Conservation (phyloP, 2,888 invertebrate species). For the Sepioteuthis lessoniana region DNA sequence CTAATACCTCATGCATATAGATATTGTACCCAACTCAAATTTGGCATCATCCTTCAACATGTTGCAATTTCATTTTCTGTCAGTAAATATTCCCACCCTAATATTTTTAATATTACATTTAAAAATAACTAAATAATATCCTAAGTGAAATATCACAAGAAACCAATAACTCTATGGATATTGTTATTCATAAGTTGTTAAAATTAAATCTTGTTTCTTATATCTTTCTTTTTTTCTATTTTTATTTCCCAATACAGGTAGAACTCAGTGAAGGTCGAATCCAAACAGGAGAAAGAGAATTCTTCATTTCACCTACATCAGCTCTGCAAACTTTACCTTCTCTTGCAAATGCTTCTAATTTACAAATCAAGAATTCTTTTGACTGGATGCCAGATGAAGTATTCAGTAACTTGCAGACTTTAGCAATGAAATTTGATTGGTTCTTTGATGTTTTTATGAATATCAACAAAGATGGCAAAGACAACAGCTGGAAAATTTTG, state of each 20-base stretch:
- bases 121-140: no score
- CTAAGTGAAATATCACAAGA: no score
- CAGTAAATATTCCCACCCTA: no score
- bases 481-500: constrained; percentile 74
- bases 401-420: constrained; percentile 74
- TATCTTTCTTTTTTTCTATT: not conserved
- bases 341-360: not conserved
- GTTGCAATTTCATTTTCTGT: no score
- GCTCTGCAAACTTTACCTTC: constrained; percentile 72
- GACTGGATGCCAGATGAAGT: constrained; percentile 76
- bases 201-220: no score
- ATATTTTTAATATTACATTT: no score
- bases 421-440: constrained; percentile 75
- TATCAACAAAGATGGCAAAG: constrained; percentile 74
- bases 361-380: constrained; percentile 60
- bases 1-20: no score
- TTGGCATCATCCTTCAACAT: no score
- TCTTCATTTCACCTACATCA: constrained; percentile 73
- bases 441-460: constrained; percentile 75
- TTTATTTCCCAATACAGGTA: not conserved
- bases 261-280: constrained; percentile 59
- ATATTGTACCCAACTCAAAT: no score
- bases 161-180: not conserved
- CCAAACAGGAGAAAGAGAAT: constrained; percentile 73
- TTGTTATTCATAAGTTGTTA: not conserved